Conservation (phyloP, 2,797 vertebrate species). For the Coilia nasus region DNA sequence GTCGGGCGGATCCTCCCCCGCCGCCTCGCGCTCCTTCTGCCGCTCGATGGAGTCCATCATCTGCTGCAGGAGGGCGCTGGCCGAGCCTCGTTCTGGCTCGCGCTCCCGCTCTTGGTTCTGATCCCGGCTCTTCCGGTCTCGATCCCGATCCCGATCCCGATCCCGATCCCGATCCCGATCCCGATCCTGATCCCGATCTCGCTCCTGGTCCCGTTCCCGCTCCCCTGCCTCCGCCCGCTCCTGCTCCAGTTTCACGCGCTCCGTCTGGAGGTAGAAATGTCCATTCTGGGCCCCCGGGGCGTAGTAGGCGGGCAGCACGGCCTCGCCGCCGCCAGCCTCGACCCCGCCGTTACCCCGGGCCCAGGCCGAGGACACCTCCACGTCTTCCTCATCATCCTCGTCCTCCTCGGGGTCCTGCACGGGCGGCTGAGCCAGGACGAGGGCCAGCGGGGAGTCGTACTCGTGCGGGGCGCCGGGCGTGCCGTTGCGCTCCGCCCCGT, state of each 20-base stretch:
- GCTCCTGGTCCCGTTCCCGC: slow-evolving; percentile 18
- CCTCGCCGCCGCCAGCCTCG: slow-evolving; percentile 27
- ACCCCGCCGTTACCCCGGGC: slow-evolving; percentile 73
- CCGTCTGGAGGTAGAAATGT: slow-evolving; percentile 81
- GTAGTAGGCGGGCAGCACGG: slow-evolving; percentile 71
- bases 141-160: not conserved
- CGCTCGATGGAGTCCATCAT: slow-evolving; percentile 94
- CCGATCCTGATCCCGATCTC: slow-evolving; percentile 40
- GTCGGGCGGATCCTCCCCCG: slow-evolving; percentile 83
- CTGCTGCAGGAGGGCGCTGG: slow-evolving; percentile 91
- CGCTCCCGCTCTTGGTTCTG: slow-evolving; percentile 40
- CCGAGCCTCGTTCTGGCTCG: slow-evolving; percentile 78
- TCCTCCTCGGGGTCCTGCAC: slow-evolving; percentile 75
- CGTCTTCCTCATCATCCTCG: slow-evolving; percentile 82
- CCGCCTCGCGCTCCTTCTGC: slow-evolving; percentile 80
- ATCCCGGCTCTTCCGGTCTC: not conserved
- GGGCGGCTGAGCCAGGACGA: slow-evolving; percentile 79
- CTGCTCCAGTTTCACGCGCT: slow-evolving; percentile 71
- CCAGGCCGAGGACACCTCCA: slow-evolving; percentile 54
- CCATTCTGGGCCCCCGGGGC: slow-evolving; percentile 85
- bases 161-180: slow-evolving; percentile 38
- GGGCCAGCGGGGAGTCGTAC: slow-evolving; percentile 76
- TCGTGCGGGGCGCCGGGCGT: slow-evolving; percentile 69
- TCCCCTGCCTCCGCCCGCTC: slow-evolving; percentile 65
- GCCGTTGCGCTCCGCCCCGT: slow-evolving; percentile 83